Conservation (phyloP, 2,113 vertebrate species). For the Sterrhoptilus dennistouni region DNA sequence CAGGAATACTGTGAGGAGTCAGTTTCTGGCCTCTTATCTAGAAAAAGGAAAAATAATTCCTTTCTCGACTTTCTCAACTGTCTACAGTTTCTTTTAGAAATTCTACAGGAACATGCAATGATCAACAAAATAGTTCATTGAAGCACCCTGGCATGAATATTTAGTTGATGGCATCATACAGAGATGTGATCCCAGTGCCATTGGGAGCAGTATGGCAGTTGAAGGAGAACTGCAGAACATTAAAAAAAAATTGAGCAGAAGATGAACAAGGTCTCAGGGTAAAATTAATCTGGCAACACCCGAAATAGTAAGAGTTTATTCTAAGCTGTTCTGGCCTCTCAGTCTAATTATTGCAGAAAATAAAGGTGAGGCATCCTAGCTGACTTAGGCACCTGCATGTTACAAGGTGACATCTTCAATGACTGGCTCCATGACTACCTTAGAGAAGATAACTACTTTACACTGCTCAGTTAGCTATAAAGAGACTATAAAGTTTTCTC, state of each 20-base stretch:
- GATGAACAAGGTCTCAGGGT: neutral
- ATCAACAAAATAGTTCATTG: neutral
- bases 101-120: neutral
- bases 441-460: neutral
- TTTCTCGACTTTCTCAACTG: neutral
- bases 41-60: neutral
- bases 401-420: neutral
- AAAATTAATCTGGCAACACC: neutral
- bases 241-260: neutral
- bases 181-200: neutral
- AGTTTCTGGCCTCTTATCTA: neutral
- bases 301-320: neutral
- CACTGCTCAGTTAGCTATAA: neutral
- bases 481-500: neutral
- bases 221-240: neutral
- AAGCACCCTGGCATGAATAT: neutral
- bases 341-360: neutral
- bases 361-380: neutral
- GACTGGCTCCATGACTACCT: neutral
- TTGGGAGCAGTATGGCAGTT: neutral
- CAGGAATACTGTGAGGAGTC: neutral
- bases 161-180: neutral
- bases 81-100: neutral
- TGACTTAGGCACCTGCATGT: neutral
- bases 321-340: neutral